Evolutionary conservation across 2,888 invertebrate species (phyloP).

Genomic region (Mechanitis mazaeus): DNA sequence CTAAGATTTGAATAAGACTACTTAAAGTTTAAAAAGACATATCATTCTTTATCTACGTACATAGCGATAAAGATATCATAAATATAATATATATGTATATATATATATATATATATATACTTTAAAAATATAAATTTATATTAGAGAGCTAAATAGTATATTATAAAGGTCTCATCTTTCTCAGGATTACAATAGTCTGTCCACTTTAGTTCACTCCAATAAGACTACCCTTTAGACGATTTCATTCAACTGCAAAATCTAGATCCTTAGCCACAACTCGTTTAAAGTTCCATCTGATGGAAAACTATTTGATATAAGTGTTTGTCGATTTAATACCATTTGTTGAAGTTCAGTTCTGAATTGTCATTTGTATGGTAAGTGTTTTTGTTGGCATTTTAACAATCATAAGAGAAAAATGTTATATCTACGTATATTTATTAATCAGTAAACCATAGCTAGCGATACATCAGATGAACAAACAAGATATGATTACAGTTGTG

Average conservation of each 20-base stretch:
- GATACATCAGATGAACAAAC: no score
- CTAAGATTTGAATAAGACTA: no score
- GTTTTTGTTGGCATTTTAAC: no score
- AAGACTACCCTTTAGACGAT: background rate
- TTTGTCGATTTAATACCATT: background rate
- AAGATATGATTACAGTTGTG: no score
- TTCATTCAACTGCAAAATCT: background rate
- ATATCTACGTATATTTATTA: background rate
- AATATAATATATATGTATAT: no score
- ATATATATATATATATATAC: no score
- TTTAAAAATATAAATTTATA: no score
- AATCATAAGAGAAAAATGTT: background rate
- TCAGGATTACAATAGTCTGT: background rate
- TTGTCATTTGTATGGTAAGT: no score
- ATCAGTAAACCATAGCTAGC: background rate
- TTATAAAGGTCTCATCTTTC: background rate
- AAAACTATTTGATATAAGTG: background rate
- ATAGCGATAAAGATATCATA: no score
- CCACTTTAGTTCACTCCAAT: background rate
- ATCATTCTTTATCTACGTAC: no score
- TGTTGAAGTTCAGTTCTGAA: background rate
- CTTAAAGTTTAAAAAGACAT: no score
- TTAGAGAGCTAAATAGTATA: no score
- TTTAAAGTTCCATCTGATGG: constrained; percentile 1
- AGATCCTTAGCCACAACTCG: background rate